These are phyloP conservation scores for Microplitis demolitor DNA, from an alignment of 1,140 invertebrate species.

Conservation along the genomic window DNA sequence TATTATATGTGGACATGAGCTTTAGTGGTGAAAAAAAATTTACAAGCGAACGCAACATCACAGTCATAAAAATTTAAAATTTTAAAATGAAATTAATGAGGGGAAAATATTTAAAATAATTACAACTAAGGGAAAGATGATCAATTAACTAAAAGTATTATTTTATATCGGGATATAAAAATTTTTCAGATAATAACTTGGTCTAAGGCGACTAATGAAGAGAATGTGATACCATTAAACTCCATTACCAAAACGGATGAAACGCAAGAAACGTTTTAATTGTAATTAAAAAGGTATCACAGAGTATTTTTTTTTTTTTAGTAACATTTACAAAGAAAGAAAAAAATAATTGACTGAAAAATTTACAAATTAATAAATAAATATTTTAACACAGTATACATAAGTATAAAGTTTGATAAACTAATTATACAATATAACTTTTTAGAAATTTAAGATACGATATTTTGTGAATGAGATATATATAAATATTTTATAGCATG, in stretches of 20 bases:
- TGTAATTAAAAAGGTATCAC: constrained; percentile 47
- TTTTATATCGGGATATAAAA: constrained; percentile 26
- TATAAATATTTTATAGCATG: constrained; percentile 33
- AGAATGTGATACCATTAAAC: constrained; percentile 53
- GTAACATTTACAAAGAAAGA: neutral
- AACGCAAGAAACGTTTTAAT: constrained; percentile 43
- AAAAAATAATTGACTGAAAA: neutral
- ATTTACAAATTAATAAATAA: neutral
- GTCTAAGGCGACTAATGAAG: constrained; percentile 51
- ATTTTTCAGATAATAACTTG: constrained; percentile 55
- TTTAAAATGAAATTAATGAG: too few relatives aligned
- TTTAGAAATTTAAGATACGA: neutral
- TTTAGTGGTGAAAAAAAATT: neutral
- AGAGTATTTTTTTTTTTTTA: neutral
- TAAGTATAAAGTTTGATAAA: neutral
- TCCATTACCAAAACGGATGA: constrained; percentile 46
- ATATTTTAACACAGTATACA: neutral
- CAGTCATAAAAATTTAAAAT: neutral
- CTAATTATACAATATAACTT: neutral
- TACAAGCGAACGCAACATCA: neutral
- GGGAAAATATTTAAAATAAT: neutral
- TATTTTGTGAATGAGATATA: neutral
- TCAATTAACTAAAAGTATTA: constrained; percentile 5
- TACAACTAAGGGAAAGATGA: neutral
- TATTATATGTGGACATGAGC: neutral